Evolutionary conservation across 2,888 invertebrate genomes (phyloP).

Genomic region (Calliphora vomitoria): DNA sequence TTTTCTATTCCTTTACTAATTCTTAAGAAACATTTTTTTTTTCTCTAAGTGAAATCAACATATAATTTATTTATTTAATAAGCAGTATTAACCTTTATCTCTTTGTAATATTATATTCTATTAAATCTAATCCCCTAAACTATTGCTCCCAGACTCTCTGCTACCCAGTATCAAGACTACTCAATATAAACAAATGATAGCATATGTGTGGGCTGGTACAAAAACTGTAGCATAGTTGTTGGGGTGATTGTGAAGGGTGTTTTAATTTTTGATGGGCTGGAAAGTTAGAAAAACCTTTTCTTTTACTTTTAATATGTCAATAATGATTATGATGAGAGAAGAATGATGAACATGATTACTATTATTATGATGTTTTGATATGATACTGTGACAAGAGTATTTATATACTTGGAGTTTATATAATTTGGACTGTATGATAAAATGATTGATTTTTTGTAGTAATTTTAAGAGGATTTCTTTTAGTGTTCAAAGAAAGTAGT

Average conservation of each 20-base stretch:
- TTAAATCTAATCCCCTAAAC: background rate
- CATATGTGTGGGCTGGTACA: background rate
- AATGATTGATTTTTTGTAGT: background rate
- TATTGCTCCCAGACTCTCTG: background rate
- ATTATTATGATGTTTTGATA: constrained; percentile 44
- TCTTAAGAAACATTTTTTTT: background rate
- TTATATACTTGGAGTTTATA: no score
- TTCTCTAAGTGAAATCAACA: background rate
- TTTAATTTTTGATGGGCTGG: background rate
- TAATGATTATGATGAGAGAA: background rate
- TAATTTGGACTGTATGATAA: background rate
- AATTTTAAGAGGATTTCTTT: background rate
- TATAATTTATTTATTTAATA: constrained; percentile 28
- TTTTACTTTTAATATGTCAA: constrained; percentile 22
- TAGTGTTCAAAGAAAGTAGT: no score
- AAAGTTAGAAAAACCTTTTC: background rate
- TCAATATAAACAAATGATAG: background rate
- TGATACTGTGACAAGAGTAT: constrained; percentile 26
- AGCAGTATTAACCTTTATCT: constrained; percentile 35
- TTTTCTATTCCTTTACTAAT: background rate
- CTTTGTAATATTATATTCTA: constrained; percentile 27
- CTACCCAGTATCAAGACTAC: background rate
- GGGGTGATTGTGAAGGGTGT: background rate
- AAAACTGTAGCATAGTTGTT: background rate
- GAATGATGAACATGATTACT: background rate